Evolutionary conservation across 2,113 vertebrate species (phyloP).

Genomic region (Candoia aspera): DNA sequence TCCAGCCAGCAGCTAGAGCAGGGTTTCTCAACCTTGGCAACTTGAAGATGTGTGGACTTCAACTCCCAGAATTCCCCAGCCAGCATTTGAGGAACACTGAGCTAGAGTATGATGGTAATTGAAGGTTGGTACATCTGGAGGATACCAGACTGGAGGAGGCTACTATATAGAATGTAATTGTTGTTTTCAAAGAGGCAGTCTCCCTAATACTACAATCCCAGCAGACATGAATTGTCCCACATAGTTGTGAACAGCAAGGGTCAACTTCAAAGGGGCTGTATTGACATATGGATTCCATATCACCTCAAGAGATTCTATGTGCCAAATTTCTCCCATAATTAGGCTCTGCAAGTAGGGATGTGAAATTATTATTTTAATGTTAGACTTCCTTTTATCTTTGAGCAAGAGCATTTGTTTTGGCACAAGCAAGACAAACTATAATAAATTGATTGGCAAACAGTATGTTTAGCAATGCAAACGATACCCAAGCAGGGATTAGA

Average conservation of each 20-base stretch:
- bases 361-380: constrained; percentile 74
- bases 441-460: constrained; percentile 81
- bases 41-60: too few species aligned
- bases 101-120: not conserved
- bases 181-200: not conserved
- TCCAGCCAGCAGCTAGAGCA: not conserved
- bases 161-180: not conserved
- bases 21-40: too few species aligned
- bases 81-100: too few species aligned
- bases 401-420: constrained; percentile 73
- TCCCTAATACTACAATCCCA: constrained; percentile 15
- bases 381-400: constrained; percentile 76
- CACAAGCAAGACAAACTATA: constrained; percentile 76
- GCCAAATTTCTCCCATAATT: constrained; percentile 68
- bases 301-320: constrained; percentile 70
- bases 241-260: constrained; percentile 63
- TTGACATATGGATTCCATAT: constrained; percentile 56
- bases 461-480: constrained; percentile 82
- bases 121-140: not conserved
- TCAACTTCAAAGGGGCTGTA: constrained; percentile 77
- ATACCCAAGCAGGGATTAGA: constrained; percentile 79
- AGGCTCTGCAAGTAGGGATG: constrained; percentile 62
- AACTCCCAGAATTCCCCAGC: too few species aligned
- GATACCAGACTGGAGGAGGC: not conserved
- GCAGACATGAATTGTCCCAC: constrained; percentile 53